Base-by-base conservation (phyloP, 2,113 vertebrate species). In the Urocynchramus pylzowi region DNA sequence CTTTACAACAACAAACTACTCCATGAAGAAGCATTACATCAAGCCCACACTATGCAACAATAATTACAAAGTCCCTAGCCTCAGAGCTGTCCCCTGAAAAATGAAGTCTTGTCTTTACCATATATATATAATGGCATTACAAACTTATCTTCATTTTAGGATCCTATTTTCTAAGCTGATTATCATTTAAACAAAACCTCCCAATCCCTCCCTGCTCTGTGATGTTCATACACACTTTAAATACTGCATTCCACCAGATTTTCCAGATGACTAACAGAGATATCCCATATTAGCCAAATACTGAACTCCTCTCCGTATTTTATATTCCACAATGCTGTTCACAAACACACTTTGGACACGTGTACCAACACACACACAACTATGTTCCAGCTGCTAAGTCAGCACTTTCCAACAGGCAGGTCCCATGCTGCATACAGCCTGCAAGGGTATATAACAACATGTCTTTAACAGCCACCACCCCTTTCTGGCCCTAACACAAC, bases 211-310 rank as follows among this genome's bases (percentile, higher is more conserved):
- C 49, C 42, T 37, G 24, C 18, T 84, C 65, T 60, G 13, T 31
- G 21, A 65, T 22, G 6, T 31, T 71, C 41, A 57, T 6, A 30
- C 3, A 17, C 0, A 0, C 23, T 81, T 65, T 18, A 44, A 35
- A 50, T 37, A 61, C 21, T 39, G 23, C 5, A 44, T 78, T 81
- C 78, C 47, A 73, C 9, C 50, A 84, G 11, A 39, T 77, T 59
- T 86, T 77, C n/a, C 47, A 70, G 42, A 57, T 44, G 21, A 79
- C 41, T 60, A 44, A 64, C 13, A 21, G 16, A 14, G 4, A 69
- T 23, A 74, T 3, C n/a, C 11, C 10, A 5, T 16, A 73, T 14
- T 23, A 83, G 63, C 12, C 24, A 73, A 79, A 57, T 2, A 54
- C 30, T 56, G 19, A 78, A 57, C 11, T 31, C 17, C 10, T 37